Evolutionary conservation across 2,113 vertebrate genomes (phyloP).

Genomic region (Solea solea): DNA sequence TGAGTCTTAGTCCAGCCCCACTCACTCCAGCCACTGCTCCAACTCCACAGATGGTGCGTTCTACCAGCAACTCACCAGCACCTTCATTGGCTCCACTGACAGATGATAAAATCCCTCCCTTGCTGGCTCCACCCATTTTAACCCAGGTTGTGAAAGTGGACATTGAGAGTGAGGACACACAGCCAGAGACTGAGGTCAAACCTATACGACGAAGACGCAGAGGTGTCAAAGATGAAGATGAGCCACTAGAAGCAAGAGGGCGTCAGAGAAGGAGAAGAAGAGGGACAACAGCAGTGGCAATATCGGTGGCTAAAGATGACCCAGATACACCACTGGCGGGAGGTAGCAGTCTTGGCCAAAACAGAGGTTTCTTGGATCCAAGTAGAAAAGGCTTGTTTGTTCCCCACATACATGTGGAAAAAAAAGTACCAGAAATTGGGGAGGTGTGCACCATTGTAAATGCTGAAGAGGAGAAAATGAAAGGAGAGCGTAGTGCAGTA

Average conservation of each 20-base stretch:
- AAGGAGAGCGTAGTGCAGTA: conserved; percentile 71
- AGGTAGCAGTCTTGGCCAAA: conserved; percentile 34
- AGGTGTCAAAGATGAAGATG: conserved; percentile 82
- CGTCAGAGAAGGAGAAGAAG: conserved; percentile 77
- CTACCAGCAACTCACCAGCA: conserved; percentile 28
- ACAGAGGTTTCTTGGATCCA: conserved; percentile 61
- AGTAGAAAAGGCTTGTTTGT: conserved; percentile 83
- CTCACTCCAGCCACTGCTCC: conserved; percentile 38
- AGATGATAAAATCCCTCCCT: conserved; percentile 59
- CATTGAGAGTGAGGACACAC: conserved; percentile 77
- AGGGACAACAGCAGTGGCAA: conserved; percentile 29
- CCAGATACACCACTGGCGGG: conserved; percentile 53
- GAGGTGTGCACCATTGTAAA: conserved; percentile 97
- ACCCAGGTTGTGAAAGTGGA: conserved; percentile 75
- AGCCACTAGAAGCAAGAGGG: conserved; percentile 72
- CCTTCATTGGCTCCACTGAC: conserved; percentile 26
- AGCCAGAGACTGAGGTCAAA: conserved; percentile 80
- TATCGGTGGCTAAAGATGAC: conserved; percentile 71
- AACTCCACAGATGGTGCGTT: conserved; percentile 31
- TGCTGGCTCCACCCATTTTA: conserved; percentile 68
- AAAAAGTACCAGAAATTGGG: conserved; percentile 91
- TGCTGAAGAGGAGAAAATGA: conserved; percentile 89
- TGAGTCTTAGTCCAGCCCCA: conserved; percentile 31
- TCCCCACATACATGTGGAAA: conserved; percentile 97
- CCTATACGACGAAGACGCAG: conserved; percentile 80